Percentiles rank a stretch among this genome's conserved stretches.
phyloP scores from a whole-genome alignment of 2,797 vertebrate species.

The Trachurus trachurus region DNA sequence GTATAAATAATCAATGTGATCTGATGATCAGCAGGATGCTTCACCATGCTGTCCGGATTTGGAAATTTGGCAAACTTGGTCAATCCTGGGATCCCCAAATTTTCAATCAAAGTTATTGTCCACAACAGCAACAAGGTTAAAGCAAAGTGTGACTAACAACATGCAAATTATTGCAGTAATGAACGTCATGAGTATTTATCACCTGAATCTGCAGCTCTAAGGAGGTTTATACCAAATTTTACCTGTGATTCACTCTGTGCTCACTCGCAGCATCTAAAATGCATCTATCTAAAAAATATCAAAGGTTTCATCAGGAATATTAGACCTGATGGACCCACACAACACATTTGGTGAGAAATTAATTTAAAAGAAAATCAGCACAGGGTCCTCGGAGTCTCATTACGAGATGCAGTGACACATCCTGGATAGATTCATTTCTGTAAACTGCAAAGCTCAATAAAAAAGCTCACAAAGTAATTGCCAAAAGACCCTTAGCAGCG shows the following conservation, averaged over 20 bases:
- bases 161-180: background rate
- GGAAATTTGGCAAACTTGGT: background rate
- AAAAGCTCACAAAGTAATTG: background rate
- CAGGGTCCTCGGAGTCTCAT: background rate
- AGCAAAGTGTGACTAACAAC: no score
- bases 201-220: background rate
- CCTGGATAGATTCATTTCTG: background rate
- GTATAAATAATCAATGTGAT: conserved; percentile 64
- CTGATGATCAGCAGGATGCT: conserved; percentile 9
- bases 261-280: background rate
- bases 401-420: background rate
- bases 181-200: background rate
- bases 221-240: background rate
- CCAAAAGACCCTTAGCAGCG: background rate
- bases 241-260: background rate
- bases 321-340: background rate
- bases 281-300: background rate
- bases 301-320: background rate
- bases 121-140: no score
- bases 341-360: background rate
- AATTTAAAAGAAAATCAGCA: background rate
- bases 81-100: background rate
- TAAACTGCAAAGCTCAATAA: background rate
- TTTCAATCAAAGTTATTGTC: background rate
- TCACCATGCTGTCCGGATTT: background rate